phyloP scores from a whole-genome alignment of 2,888 invertebrate genomes.

The Lasioglossum malachurum region DNA sequence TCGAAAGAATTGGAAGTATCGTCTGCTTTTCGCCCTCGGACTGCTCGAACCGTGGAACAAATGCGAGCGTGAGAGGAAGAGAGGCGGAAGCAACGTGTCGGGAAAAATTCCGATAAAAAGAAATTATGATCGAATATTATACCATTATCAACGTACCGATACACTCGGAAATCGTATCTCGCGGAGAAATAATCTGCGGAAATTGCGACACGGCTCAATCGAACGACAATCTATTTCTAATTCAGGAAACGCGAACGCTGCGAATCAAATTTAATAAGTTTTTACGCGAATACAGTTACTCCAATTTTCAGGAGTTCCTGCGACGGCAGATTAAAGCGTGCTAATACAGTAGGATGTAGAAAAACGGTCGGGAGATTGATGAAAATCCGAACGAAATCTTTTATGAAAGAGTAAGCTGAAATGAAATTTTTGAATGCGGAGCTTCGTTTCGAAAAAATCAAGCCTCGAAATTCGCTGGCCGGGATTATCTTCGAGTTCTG shows the following conservation, averaged over 20 bases:
- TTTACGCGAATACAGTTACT: neutral
- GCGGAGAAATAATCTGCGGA: neutral
- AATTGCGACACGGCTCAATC: neutral
- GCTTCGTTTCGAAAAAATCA: neutral
- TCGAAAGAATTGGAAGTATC: slow-evolving; percentile 15
- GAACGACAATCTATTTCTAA: neutral
- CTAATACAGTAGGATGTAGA: neutral
- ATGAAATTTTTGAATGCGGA: neutral
- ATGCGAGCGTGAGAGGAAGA: neutral
- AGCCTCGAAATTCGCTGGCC: neutral
- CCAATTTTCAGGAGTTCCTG: neutral
- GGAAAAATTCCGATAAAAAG: neutral
- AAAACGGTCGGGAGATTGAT: neutral
- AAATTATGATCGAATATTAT: neutral
- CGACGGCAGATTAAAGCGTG: neutral
- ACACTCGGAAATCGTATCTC: neutral
- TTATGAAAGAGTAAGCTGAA: neutral
- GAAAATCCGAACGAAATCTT: neutral
- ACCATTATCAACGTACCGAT: neutral
- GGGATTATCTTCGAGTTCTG: neutral
- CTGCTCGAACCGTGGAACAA: neutral
- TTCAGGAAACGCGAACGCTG: neutral
- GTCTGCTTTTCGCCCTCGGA: slow-evolving; percentile 31
- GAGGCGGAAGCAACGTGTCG: neutral
- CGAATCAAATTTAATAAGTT: neutral